A percentile compares a stretch with the other conserved stretches of the same genome.
Conservation (phyloP, 2,113 vertebrate species). For the Nothobranchius furzeri region DNA sequence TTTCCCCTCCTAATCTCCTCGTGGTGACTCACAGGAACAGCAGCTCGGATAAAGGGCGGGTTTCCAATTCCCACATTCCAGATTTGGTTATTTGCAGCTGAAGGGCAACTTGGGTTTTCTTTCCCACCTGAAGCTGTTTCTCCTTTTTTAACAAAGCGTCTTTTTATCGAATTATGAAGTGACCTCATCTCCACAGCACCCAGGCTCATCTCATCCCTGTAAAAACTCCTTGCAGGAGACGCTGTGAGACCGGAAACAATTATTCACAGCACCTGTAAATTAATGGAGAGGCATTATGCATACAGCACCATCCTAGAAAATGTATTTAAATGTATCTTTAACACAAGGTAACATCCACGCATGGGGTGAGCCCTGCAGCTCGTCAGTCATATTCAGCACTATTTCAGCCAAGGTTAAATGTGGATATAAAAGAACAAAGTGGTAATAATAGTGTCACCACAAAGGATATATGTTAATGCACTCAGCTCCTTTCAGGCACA, state of each 20-base stretch:
- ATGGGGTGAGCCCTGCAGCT: slow-evolving; percentile 51
- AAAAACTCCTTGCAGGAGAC: slow-evolving; percentile 17
- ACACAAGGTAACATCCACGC: slow-evolving; percentile 29
- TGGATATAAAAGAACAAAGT: slow-evolving; percentile 49
- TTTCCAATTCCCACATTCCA: not conserved
- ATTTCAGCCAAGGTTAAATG: slow-evolving; percentile 68
- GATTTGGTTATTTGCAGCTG: slow-evolving; percentile 15
- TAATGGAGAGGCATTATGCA: slow-evolving; percentile 58
- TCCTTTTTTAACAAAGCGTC: slow-evolving; percentile 9
- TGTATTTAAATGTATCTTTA: slow-evolving; percentile 62
- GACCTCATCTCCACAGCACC: slow-evolving; percentile 31
- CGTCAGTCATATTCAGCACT: slow-evolving; percentile 58
- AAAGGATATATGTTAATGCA: slow-evolving; percentile 58
- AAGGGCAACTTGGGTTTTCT: slow-evolving; percentile 1
- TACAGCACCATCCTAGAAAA: slow-evolving; percentile 31
- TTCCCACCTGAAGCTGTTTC: no score
- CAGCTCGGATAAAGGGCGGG: not conserved
- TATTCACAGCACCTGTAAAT: slow-evolving; percentile 58
- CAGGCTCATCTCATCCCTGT: slow-evolving; percentile 18
- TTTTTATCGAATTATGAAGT: slow-evolving; percentile 13
- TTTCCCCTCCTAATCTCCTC: not conserved
- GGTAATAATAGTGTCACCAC: slow-evolving; percentile 54
- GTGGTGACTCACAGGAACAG: not conserved
- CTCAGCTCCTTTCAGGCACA: slow-evolving; percentile 41
- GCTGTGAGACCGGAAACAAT: slow-evolving; percentile 40